Evolutionary conservation across 2,113 vertebrate species (phyloP), one percentile per base, ranked within the genome.

Genomic region (Leptosomus discolor): DNA sequence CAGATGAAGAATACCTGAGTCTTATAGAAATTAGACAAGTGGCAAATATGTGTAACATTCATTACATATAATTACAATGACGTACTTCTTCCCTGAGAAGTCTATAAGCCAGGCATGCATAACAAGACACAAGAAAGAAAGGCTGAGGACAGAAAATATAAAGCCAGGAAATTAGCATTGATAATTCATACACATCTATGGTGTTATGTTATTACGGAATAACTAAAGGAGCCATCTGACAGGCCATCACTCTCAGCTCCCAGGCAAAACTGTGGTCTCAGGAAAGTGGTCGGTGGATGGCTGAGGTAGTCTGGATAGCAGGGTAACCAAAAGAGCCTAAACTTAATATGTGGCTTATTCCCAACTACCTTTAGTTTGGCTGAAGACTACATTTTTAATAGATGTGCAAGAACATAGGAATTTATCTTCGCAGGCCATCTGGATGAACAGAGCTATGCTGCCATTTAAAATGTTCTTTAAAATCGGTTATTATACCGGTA

Each of bases 401-500:
- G 46, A 57, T 71, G 46, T 54, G 26, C 30, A 85, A 51, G 50
- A 82, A 85, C 85, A 90, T 5, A 73, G 23, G 50, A 76, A 71
- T 92, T 92, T 88, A 29, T 68, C 53, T 88, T 71, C 69, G 36
- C 29, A 83, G 46, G 21, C 51, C 29, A 63, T 64, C 82, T 88
- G 15, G 50, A 88, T 0, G 3, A 82, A 65, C 24, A 82, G 48
- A 71, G 9, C 13, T 75, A 45, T 2, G 1, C 7, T 45, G 29
- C 30, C 13, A 58, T 39, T 85, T 91, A 50, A 81, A 87, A 75
- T 64, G 48, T 88, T 79, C 74, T 88, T 96, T 85, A 56, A 32
- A 60, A 85, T 75, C 2, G 3, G 37, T 61, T 88, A 77, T 88
- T 69, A 51, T 37, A 79, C 71, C 65, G 74, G 3, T 36, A 71